Percentiles rank a stretch among this genome's conserved stretches.
Evolutionary conservation across 2,113 vertebrate genomes (phyloP).

Genomic region (Zosterops pallidus): DNA sequence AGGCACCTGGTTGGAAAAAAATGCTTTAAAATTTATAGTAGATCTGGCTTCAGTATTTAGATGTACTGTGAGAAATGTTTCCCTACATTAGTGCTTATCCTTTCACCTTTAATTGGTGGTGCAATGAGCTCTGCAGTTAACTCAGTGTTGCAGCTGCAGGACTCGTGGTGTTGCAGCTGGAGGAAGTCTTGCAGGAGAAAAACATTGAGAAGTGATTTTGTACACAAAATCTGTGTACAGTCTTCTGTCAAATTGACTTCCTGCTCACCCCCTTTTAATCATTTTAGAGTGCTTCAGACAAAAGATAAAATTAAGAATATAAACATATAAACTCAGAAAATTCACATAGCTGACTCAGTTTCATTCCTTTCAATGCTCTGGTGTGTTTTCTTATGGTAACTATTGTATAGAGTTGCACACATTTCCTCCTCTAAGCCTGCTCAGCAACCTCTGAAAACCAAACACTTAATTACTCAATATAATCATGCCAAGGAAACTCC

Average conservation of each 20-base stretch:
- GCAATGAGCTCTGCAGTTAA: background rate
- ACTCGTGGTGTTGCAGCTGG: background rate
- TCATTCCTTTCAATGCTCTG: background rate
- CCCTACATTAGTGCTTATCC: background rate
- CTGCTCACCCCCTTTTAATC: background rate
- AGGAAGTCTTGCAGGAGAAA: background rate
- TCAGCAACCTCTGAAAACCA: background rate
- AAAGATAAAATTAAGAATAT: background rate
- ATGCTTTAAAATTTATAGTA: background rate
- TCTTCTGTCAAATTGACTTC: background rate
- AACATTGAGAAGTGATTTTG: background rate
- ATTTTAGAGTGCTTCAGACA: background rate
- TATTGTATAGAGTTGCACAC: background rate
- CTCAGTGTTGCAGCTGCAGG: background rate
- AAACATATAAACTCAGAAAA: background rate
- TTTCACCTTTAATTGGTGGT: background rate
- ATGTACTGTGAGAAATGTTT: background rate
- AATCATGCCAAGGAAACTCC: background rate
- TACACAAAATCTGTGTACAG: background rate
- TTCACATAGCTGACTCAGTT: background rate
- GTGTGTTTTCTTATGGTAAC: background rate
- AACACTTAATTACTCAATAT: background rate
- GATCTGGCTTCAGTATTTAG: background rate
- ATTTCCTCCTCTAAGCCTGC: background rate
- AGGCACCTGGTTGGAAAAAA: slow-evolving; percentile 1